Conservation (phyloP, 2,113 vertebrate genomes). For the Menidia beryllina region DNA sequence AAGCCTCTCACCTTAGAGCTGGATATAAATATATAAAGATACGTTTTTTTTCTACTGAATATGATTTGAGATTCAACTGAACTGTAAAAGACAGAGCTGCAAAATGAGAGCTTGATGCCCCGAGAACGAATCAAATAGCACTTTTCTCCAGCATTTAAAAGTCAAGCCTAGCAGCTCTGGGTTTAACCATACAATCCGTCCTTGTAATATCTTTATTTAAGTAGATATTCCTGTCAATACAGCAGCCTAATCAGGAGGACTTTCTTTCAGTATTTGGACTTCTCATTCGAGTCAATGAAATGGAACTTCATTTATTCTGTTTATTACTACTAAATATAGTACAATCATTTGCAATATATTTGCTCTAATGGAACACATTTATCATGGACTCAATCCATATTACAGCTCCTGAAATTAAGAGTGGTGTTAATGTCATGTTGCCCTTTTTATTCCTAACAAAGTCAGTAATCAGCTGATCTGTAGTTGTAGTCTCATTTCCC, state of each 20-base stretch:
- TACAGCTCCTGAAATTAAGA: background rate
- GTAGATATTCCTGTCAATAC: background rate
- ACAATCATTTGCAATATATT: background rate
- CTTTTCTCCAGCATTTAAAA: constrained; percentile 5
- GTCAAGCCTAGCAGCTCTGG: background rate
- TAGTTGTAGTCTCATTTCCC: constrained; percentile 19
- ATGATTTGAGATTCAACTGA: constrained; percentile 17
- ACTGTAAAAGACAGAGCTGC: background rate
- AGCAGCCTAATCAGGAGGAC: background rate
- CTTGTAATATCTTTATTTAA: background rate
- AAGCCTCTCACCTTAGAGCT: constrained; percentile 6
- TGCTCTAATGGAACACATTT: background rate
- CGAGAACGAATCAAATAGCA: background rate
- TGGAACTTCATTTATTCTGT: background rate
- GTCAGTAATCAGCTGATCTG: constrained; percentile 30
- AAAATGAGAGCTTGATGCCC: background rate
- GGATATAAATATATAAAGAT: constrained; percentile 21
- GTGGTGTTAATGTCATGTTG: background rate
- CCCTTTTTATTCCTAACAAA: constrained; percentile 15
- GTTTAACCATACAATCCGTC: background rate
- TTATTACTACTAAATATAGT: background rate
- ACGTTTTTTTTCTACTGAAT: constrained; percentile 9
- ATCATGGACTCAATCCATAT: background rate
- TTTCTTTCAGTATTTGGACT: background rate
- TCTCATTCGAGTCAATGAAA: background rate